phyloP scores from a whole-genome alignment of 2,888 invertebrate genomes.

The Emesis russula region DNA sequence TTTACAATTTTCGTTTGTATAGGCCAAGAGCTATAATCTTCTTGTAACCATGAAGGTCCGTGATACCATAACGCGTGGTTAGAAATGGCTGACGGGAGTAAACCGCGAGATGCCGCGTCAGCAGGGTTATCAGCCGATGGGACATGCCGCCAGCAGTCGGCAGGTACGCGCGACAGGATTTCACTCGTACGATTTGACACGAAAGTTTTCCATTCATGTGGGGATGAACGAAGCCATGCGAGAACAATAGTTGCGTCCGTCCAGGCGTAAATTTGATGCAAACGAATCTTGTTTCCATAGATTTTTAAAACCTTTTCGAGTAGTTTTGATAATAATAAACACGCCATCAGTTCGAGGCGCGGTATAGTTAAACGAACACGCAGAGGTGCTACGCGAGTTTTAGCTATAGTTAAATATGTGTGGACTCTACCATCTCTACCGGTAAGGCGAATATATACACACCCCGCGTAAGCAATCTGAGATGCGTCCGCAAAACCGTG shows the following conservation, averaged over 20 bases:
- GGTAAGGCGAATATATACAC: neutral
- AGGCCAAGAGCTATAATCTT: neutral
- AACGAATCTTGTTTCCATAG: neutral
- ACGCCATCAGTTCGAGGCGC: neutral
- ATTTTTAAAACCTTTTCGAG: neutral
- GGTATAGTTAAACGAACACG: neutral
- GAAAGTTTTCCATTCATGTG: conserved; percentile 10
- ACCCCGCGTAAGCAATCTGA: neutral
- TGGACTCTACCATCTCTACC: neutral
- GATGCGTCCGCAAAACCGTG: neutral
- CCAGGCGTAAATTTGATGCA: conserved; percentile 3
- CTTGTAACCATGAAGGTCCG: neutral
- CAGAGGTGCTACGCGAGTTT: neutral
- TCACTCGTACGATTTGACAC: neutral
- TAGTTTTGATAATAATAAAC: neutral
- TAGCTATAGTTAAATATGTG: neutral
- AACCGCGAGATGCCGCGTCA: neutral
- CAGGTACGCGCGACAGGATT: neutral
- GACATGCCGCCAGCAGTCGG: neutral
- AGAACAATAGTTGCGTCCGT: conserved; percentile 16
- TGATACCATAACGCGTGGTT: neutral
- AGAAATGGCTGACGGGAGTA: neutral
- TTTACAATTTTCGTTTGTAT: neutral
- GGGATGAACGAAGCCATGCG: conserved; percentile 12
- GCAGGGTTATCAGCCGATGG: neutral